Evolutionary conservation across 2,113 vertebrate species (phyloP).

Genomic region (Cyprinodon brontotheroides): DNA sequence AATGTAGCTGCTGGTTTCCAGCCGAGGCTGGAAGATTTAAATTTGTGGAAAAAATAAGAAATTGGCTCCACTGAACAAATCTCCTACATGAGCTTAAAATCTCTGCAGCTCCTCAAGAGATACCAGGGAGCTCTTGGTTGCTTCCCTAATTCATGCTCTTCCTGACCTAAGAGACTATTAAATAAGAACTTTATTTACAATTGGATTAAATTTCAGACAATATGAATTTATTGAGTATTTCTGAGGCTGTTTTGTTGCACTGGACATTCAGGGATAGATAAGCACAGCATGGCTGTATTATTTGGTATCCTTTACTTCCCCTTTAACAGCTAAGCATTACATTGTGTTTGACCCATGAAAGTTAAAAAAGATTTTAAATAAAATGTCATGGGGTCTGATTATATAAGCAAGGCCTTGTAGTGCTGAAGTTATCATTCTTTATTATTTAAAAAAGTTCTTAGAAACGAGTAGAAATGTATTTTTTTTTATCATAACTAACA

Average conservation of each 20-base stretch:
- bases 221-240: too few relatives aligned
- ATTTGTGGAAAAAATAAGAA: too few relatives aligned
- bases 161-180: too few relatives aligned
- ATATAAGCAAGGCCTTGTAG: neutral
- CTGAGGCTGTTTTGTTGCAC: neutral
- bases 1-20: too few relatives aligned
- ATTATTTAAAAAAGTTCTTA: neutral
- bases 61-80: too few relatives aligned
- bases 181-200: too few relatives aligned
- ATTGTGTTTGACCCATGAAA: neutral
- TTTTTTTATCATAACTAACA: neutral
- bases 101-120: too few relatives aligned
- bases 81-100: too few relatives aligned
- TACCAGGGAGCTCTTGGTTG: too few relatives aligned
- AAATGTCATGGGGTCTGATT: neutral
- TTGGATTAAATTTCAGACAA: too few relatives aligned
- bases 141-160: too few relatives aligned
- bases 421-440: neutral
- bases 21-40: too few relatives aligned
- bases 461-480: neutral
- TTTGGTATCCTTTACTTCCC: neutral
- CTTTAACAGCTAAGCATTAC: neutral
- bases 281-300: neutral
- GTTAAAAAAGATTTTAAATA: neutral
- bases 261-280: neutral